These are phyloP conservation scores for Porites evermanni DNA, from an alignment of 92 coral and sea anemone genomes.

Conservation along the genomic window DNA sequence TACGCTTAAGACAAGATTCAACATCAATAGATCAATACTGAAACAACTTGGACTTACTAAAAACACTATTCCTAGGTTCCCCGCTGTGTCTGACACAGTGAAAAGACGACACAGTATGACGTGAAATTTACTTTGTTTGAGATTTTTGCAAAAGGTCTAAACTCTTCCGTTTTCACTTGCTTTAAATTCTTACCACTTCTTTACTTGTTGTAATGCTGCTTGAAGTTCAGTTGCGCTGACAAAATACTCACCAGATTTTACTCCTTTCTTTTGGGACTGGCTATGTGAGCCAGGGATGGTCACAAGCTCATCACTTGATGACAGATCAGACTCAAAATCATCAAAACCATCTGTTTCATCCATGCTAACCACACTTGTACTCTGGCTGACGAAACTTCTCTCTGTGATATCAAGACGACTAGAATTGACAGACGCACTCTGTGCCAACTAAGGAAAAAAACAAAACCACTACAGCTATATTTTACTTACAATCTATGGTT, in stretches of 20 bases:
- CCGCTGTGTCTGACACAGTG: too few species aligned
- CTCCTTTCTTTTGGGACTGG: constrained; percentile 33
- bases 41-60: too few species aligned
- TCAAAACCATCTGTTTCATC: constrained; percentile 81
- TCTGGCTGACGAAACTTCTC: constrained; percentile 59
- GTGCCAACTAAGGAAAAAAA: constrained; percentile 66
- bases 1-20: constrained; percentile 42
- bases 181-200: too few species aligned
- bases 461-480: too few species aligned
- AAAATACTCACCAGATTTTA: constrained; percentile 7
- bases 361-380: constrained; percentile 33
- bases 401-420: constrained; percentile 75
- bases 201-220: not conserved
- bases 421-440: constrained; percentile 29
- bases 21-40: not conserved
- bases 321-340: constrained; percentile 67
- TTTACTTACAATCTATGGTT: too few species aligned
- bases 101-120: too few species aligned
- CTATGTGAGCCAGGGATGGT: constrained; percentile 24
- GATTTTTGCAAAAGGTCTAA: too few species aligned
- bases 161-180: too few species aligned
- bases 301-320: constrained; percentile 55
- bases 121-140: too few species aligned
- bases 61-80: too few species aligned
- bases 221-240: not conserved